Evolutionary conservation across 1,140 invertebrate genomes (phyloP).

Genomic region (Leptopilina clavipes): DNA sequence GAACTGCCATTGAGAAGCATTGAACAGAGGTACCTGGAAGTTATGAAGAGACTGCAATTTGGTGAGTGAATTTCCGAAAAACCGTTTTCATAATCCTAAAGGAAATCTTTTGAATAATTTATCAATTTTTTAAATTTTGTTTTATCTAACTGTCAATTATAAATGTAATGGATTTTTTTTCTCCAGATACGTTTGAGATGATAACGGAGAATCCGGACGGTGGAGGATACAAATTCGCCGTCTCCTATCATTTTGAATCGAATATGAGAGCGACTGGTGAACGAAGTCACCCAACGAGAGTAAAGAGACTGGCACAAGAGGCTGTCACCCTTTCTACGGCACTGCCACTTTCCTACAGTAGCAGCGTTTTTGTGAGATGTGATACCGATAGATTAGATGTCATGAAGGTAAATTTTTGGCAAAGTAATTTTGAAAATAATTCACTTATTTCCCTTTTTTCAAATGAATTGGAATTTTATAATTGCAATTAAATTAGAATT

Average conservation of each 20-base stretch:
- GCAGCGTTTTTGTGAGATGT: conserved; percentile 96
- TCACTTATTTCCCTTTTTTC: too few species aligned
- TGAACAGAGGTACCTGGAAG: conserved; percentile 86
- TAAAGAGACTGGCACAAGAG: conserved; percentile 96
- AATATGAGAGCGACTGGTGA: conserved; percentile 91
- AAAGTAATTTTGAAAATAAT: too few species aligned
- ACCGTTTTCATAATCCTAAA: too few species aligned
- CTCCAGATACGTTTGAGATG: conserved; percentile 92
- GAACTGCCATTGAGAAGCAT: conserved; percentile 76
- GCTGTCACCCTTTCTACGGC: conserved; percentile 95
- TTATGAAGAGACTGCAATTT: conserved; percentile 93
- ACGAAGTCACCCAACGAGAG: conserved; percentile 87
- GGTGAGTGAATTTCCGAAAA: conserved; percentile 76
- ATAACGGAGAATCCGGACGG: conserved; percentile 84
- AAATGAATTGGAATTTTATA: too few species aligned
- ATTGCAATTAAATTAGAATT: conserved; percentile 9
- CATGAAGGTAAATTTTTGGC: conserved; percentile 86
- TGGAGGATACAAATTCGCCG: conserved; percentile 86
- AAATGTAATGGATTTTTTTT: conserved; percentile 34
- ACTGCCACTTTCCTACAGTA: conserved; percentile 93
- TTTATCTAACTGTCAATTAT: too few species aligned
- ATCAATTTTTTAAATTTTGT: too few species aligned
- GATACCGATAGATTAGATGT: conserved; percentile 95
- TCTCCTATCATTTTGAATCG: conserved; percentile 94
- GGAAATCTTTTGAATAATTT: too few species aligned